Evolutionary conservation across 2,797 vertebrate species (phyloP).

Genomic region (Poeciliopsis infans): DNA sequence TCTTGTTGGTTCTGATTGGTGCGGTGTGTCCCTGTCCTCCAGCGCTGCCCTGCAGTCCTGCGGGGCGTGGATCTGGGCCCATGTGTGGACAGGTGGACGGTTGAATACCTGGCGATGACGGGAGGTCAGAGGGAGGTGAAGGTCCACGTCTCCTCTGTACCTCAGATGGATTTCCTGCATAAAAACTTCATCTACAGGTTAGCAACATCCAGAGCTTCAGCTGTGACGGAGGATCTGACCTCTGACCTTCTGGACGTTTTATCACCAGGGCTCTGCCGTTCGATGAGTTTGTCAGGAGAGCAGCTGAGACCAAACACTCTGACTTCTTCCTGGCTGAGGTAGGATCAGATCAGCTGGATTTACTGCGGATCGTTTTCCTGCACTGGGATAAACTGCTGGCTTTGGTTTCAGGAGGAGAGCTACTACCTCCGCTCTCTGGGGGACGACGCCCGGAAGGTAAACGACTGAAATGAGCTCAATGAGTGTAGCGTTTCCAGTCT

Average conservation of each 20-base stretch:
- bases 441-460: slow-evolving; percentile 91
- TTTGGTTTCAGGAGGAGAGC: slow-evolving; percentile 86
- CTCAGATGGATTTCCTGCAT: slow-evolving; percentile 93
- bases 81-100: slow-evolving; percentile 88
- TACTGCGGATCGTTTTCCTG: not conserved
- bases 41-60: slow-evolving; percentile 90
- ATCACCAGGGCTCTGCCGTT: slow-evolving; percentile 90
- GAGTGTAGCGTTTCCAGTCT: not conserved
- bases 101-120: slow-evolving; percentile 82
- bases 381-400: not conserved
- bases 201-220: slow-evolving; percentile 3
- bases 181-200: slow-evolving; percentile 97
- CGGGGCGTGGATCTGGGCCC: slow-evolving; percentile 85
- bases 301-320: slow-evolving; percentile 86
- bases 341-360: slow-evolving; percentile 7
- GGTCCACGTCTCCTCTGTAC: slow-evolving; percentile 87
- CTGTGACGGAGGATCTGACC: not conserved
- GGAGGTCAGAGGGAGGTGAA: slow-evolving; percentile 87
- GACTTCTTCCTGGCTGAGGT: slow-evolving; percentile 94
- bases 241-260: accelerated
- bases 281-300: slow-evolving; percentile 87
- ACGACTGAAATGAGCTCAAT: not conserved
- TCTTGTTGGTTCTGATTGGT: not conserved
- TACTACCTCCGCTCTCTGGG: slow-evolving; percentile 95
- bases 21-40: not conserved